Evolutionary conservation across 2,113 vertebrate species (phyloP), one percentile per base, ranked within the genome.

Genomic region (Cephalopholis sonnerati): DNA sequence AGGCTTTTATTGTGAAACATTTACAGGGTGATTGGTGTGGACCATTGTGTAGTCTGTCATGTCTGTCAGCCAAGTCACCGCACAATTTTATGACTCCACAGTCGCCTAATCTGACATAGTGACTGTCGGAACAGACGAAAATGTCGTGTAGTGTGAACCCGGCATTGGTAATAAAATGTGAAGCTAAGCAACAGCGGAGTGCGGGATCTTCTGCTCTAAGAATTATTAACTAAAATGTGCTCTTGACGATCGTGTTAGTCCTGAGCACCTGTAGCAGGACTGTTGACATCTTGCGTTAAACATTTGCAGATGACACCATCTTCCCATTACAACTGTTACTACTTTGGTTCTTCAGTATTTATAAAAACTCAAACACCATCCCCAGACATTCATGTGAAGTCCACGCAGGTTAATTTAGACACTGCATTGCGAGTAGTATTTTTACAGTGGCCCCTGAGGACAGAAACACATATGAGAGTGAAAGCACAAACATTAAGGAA

Each of bases 401-500:
- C 44, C 3, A 27, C 44, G 48, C 25, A 69, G 51, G 44, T 71
- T 66, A 59, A 57, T 59, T 73, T 51, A 51, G 22, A 51, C 27
- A 1, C 54, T 59, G 63, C 36, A 57, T 20, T 64, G 10, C 50
- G 25, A 65, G 39, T 41, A 15, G 20, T 48, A 18, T 69, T 44
- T 58, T 29, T 17, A 20, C 16, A 17, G 70, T n/a, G 25, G 7
- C 2, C 25, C 48, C 50, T n/a, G 17, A 48, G 57, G 39, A 51
- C 2, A 44, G 27, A 78, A 66, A 55, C 44, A 62, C n/a, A 20
- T 18, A 59, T 10, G 48, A 7, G 44, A 61, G 75, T 48, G 58
- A 79, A 66, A 71, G 32, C 70, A 13, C 5, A 79, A 57, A 64
- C 63, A 79, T 76, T 48, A 77, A 25, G 4, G 17, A 74, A 74